Conservation (phyloP, 2,797 vertebrate genomes). For the Tenualosa ilisha region DNA sequence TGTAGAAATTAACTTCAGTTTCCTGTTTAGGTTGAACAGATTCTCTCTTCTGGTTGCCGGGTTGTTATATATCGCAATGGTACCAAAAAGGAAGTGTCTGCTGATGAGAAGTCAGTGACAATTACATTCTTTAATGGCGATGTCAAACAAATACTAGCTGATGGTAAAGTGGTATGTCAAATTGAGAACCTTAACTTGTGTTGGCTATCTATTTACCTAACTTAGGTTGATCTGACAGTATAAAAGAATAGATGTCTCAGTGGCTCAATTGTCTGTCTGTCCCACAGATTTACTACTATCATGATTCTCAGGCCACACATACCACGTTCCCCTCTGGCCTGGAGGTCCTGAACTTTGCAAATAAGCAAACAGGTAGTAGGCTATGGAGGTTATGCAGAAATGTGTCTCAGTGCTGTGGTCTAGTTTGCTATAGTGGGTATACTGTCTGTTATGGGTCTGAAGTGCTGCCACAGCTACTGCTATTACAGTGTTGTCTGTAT, state of each 20-base stretch:
- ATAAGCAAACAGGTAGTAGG: conserved; percentile 75
- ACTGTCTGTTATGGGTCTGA: no score
- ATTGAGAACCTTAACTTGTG: neutral
- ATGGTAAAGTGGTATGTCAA: conserved; percentile 69
- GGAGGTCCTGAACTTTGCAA: conserved; percentile 72
- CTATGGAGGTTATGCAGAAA: neutral
- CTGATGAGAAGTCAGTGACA: conserved; percentile 58
- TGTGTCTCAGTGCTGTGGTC: neutral
- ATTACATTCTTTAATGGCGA: conserved; percentile 73
- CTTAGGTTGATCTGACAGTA: neutral
- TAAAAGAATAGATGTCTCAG: conserved; percentile 15
- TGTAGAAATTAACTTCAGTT: neutral
- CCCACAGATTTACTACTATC: conserved; percentile 75
- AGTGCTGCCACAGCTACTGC: no score
- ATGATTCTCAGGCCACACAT: conserved; percentile 67
- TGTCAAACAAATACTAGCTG: conserved; percentile 68
- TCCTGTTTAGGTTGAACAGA: conserved; percentile 59
- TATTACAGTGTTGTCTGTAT: no score
- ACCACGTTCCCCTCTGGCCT: conserved; percentile 68
- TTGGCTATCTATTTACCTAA: neutral
- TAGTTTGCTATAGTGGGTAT: no score
- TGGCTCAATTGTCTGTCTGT: neutral
- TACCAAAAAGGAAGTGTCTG: conserved; percentile 66
- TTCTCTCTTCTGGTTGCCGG: conserved; percentile 52
- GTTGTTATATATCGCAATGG: conserved; percentile 58